Percentiles rank a stretch among this genome's conserved stretches.
phyloP scores from a whole-genome alignment of 2,888 invertebrate genomes.

The Pristionchus maxplancki region DNA sequence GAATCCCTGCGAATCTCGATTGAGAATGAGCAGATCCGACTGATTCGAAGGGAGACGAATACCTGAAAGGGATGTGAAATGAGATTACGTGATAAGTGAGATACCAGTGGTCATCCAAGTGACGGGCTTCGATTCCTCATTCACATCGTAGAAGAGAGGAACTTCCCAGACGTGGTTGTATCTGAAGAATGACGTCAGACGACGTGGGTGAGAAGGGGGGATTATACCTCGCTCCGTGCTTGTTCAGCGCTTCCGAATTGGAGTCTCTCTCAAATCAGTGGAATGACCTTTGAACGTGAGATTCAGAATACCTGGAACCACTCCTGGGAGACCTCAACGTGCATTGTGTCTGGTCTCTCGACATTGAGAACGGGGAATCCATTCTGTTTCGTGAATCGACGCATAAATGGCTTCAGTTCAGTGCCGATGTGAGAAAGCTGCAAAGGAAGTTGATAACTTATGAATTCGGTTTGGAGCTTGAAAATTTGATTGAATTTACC shows the following conservation, averaged over 20 bases:
- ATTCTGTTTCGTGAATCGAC: conserved; percentile 56
- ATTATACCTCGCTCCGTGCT: conserved; percentile 45
- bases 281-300: neutral
- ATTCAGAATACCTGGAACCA: conserved; percentile 14
- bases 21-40: conserved; percentile 70
- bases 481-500: too few species aligned
- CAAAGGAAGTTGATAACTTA: neutral
- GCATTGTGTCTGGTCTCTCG: conserved; percentile 64
- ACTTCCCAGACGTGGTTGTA: conserved; percentile 74
- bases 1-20: conserved; percentile 72
- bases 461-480: neutral
- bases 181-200: conserved; percentile 60
- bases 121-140: conserved; percentile 63
- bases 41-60: conserved; percentile 56
- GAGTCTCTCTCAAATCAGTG: conserved; percentile 1
- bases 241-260: conserved; percentile 58
- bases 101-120: conserved; percentile 67
- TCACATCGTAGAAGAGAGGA: conserved; percentile 71
- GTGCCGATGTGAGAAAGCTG: conserved; percentile 17
- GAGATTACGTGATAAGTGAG: neutral
- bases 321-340: conserved; percentile 61
- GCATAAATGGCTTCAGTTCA: conserved; percentile 24
- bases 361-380: conserved; percentile 72
- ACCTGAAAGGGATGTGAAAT: neutral
- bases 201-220: too few species aligned